Evolutionary conservation across 1,140 invertebrate species (phyloP), one percentile per base, ranked within the genome.

Genomic region (Agrypnia vestita): DNA sequence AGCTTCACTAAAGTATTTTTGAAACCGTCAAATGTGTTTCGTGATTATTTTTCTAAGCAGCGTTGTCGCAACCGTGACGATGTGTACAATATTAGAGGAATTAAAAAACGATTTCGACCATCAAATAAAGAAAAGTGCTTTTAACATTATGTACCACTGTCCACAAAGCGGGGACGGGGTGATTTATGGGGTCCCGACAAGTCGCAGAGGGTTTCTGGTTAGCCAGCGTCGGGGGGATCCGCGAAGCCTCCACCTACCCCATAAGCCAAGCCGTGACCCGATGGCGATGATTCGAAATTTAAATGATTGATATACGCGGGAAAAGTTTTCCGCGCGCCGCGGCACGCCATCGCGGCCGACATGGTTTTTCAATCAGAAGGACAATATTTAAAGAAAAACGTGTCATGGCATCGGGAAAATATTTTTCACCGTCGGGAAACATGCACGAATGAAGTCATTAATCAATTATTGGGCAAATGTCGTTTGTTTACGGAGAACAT

Each of bases 221-320:
- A 11, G 8, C 3, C 10, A 15, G 49, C 47, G 46, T 10, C 1
- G 9, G 0, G 67, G n/a, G 15, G 13, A 1, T 15, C 12, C 10
- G 19, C 10, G 25, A 9, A 4, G 13, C n/a, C 43, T 11, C n/a
- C 12, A 0, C 1, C 47, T 0, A 55, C 19, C 69, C 47, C 69
- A 73, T 55, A 73, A 69, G 64, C 64, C 69, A 73, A 55, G 25
- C 69, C 51, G 47, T 73, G 69, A 73, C 69, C 69, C 69, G 69
- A 73, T n/a, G n/a, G n/a, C n/a, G n/a, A n/a, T 55, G 69, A 73
- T 73, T 73, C 69, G 69, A 35, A 73, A 73, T 73, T 73, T 73
- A 73, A 73, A 73, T 73, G 69, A 73, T 73, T 73, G 69, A 73
- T 73, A 73, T 73, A 55, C 69, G 69, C 25, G 19, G 19, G 17